Percentiles rank a stretch among this genome's conserved stretches.
These are phyloP conservation scores for Masticophis lateralis DNA, from an alignment of 2,797 vertebrate species.

Conservation along the genomic window DNA sequence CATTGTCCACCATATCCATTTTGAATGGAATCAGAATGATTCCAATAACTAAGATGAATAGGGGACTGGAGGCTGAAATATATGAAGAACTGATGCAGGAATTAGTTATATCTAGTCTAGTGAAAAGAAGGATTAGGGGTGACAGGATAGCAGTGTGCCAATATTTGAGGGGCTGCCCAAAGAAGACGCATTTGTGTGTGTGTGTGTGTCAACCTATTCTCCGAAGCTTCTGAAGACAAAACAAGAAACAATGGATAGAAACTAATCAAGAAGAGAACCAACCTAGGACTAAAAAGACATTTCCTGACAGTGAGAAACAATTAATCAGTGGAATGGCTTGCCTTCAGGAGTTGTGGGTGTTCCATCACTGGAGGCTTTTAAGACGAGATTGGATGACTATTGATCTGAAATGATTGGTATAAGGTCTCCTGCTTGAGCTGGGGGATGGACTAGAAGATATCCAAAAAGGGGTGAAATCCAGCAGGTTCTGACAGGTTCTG, in stretches of 20 bases:
- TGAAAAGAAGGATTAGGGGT: background rate
- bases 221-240: background rate
- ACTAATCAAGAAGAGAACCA: background rate
- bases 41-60: background rate
- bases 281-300: background rate
- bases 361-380: background rate
- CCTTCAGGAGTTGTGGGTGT: background rate
- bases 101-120: background rate
- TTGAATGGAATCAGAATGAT: background rate
- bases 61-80: background rate
- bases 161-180: background rate
- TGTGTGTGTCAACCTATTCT: background rate
- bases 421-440: background rate
- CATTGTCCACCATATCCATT: background rate
- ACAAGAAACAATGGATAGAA: background rate
- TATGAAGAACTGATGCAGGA: background rate
- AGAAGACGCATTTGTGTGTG: background rate
- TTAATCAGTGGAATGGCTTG: background rate
- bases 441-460: background rate
- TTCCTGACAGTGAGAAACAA: background rate
- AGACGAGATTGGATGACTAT: background rate
- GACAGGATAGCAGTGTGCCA: background rate
- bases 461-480: background rate
- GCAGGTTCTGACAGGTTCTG: no score
- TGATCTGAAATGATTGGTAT: background rate